Evolutionary conservation across 2,113 vertebrate species (phyloP).

Genomic region (Vulpes lagopus): DNA sequence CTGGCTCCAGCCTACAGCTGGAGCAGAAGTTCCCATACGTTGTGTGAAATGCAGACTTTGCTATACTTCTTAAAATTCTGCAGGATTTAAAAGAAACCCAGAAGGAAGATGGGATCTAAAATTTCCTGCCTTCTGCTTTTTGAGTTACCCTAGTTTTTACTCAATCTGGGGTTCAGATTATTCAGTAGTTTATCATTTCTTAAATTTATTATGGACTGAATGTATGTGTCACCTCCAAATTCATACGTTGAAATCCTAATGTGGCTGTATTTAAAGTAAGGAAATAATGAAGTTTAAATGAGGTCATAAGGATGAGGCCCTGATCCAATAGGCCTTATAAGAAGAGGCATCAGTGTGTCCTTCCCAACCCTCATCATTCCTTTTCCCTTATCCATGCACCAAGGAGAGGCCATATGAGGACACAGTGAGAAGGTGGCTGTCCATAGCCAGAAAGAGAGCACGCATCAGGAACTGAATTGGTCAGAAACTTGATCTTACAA

Average conservation of each 20-base stretch:
- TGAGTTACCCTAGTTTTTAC: not conserved
- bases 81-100: not conserved
- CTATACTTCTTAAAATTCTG: not conserved
- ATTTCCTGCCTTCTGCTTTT: conserved; percentile 45
- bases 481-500: not conserved
- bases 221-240: not conserved
- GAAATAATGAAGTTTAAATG: not conserved
- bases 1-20: not conserved
- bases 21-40: not conserved
- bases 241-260: not conserved
- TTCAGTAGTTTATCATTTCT: not conserved
- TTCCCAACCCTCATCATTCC: not conserved
- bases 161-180: not conserved
- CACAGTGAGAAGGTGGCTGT: fast-evolving
- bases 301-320: not conserved
- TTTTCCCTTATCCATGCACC: fast-evolving
- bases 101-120: conserved; percentile 16
- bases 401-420: not conserved
- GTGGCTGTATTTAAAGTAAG: not conserved
- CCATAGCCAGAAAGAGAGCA: not conserved
- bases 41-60: conserved; percentile 34
- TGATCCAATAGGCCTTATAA: not conserved
- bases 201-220: not conserved
- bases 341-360: not conserved
- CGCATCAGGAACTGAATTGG: not conserved